Evolutionary conservation across 2,113 vertebrate species (phyloP).

Genomic region (Hippocampus mohnikei): DNA sequence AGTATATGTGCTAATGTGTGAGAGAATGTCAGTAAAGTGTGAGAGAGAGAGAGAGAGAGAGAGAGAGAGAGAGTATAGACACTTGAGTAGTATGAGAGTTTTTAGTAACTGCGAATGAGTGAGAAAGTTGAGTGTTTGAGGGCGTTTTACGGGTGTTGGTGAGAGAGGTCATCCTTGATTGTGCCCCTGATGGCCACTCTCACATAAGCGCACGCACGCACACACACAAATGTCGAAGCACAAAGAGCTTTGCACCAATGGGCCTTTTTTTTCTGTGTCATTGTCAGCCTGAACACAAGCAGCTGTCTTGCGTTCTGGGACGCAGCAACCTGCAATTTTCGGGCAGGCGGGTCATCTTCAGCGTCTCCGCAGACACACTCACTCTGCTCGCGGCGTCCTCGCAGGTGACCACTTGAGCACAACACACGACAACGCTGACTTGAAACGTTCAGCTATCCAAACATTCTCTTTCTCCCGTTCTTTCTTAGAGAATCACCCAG

Average conservation of each 20-base stretch:
- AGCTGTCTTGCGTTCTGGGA: constrained; percentile 82
- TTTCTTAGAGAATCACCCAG: constrained; percentile 84
- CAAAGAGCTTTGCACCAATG: background rate
- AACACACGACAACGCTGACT: background rate
- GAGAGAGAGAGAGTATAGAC: too few species aligned
- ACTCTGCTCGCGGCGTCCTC: constrained; percentile 78
- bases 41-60: too few species aligned
- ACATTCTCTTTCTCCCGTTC: constrained; percentile 27
- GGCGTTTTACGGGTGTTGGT: too few species aligned
- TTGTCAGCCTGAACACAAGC: constrained; percentile 80
- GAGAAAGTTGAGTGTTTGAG: too few species aligned
- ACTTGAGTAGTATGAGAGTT: too few species aligned
- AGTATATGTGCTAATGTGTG: too few species aligned
- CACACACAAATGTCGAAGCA: background rate
- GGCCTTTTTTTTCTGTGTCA: constrained; percentile 33
- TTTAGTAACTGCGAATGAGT: too few species aligned
- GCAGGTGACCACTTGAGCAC: constrained; percentile 72
- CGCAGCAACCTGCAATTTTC: constrained; percentile 91
- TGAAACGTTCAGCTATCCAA: background rate
- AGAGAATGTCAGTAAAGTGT: too few species aligned
- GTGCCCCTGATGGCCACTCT: too few species aligned
- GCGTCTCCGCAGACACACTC: constrained; percentile 83
- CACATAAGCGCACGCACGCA: background rate
- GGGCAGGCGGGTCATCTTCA: constrained; percentile 81
- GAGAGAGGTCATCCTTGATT: too few species aligned